A percentile compares a stretch with the other conserved stretches of the same genome.
These are phyloP conservation scores for Aotus griseimembra DNA, from an alignment of 2,797 vertebrate genomes.

Conservation along the genomic window DNA sequence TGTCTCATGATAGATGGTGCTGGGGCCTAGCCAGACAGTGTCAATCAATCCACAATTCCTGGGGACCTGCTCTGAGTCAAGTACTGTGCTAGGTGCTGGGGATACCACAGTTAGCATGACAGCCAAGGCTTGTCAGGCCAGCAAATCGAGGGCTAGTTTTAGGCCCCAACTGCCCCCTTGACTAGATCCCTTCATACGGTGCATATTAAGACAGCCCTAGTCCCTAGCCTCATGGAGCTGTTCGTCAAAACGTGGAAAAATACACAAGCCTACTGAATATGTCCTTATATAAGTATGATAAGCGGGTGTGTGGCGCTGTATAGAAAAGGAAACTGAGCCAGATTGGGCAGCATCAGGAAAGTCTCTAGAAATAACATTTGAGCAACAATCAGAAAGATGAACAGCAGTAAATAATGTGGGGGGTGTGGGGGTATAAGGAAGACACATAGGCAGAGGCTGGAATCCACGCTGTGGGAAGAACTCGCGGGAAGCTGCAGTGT, in stretches of 20 bases:
- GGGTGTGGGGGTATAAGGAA: not conserved
- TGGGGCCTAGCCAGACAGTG: not conserved
- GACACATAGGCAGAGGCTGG: too few relatives aligned
- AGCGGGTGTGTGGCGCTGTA: rapidly evolving
- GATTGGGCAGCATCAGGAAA: not conserved
- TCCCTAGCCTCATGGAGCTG: not conserved
- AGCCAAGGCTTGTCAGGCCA: not conserved
- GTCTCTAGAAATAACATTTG: not conserved
- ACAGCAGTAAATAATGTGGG: not conserved
- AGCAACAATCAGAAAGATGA: not conserved
- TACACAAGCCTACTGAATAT: not conserved
- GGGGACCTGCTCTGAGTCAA: not conserved
- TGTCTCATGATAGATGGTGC: not conserved
- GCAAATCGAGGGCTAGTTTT: not conserved
- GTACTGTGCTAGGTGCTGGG: not conserved
- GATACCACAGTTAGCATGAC: not conserved
- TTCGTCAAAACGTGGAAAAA: not conserved
- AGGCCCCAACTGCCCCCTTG: not conserved
- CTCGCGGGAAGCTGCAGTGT: not conserved
- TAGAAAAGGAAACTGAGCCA: not conserved
- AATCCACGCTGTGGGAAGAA: not conserved
- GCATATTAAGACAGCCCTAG: not conserved
- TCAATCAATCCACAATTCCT: not conserved
- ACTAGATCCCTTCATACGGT: not conserved
- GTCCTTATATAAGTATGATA: not conserved